These are phyloP conservation scores for Magallana nippona DNA, from an alignment of 2,888 invertebrate genomes.

Conservation along the genomic window DNA sequence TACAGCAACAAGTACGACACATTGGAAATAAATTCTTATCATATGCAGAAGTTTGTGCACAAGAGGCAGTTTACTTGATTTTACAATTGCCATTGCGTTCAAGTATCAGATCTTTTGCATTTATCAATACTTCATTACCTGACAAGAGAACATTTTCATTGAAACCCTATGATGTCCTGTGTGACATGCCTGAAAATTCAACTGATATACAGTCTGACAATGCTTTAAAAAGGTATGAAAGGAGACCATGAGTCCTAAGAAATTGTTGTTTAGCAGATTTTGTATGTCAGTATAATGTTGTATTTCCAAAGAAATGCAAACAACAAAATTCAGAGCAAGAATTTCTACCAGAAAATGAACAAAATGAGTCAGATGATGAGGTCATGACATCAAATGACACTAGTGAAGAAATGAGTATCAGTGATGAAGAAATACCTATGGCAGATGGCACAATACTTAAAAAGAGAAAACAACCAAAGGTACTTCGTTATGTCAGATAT, in stretches of 20 bases:
- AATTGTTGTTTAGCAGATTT: constrained; percentile 27
- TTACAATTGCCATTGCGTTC: constrained; percentile 41
- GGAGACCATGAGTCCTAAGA: constrained; percentile 48
- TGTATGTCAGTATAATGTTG: constrained; percentile 17
- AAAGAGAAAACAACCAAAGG: constrained; percentile 21
- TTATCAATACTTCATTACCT: constrained; percentile 38
- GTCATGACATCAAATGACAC: background rate
- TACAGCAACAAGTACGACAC: constrained; percentile 37
- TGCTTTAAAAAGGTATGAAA: constrained; percentile 3
- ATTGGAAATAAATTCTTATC: constrained; percentile 38
- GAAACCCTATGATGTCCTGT: constrained; percentile 30
- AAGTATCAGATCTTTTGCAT: constrained; percentile 36
- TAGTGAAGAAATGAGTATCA: background rate
- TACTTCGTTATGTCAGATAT: constrained; percentile 57
- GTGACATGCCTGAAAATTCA: constrained; percentile 51
- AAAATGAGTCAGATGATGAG: constrained; percentile 1
- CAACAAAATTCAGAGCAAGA: background rate
- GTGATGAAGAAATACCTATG: constrained; percentile 11
- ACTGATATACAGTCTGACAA: constrained; percentile 42
- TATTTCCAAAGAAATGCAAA: background rate
- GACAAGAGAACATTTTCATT: constrained; percentile 35
- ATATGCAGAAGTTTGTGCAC: constrained; percentile 39
- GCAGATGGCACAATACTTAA: constrained; percentile 33
- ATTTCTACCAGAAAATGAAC: background rate
- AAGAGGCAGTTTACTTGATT: constrained; percentile 36